Evolutionary conservation across 2,113 vertebrate species (phyloP), one percentile per base, ranked within the genome.

Genomic region (Fulmarus glacialis): DNA sequence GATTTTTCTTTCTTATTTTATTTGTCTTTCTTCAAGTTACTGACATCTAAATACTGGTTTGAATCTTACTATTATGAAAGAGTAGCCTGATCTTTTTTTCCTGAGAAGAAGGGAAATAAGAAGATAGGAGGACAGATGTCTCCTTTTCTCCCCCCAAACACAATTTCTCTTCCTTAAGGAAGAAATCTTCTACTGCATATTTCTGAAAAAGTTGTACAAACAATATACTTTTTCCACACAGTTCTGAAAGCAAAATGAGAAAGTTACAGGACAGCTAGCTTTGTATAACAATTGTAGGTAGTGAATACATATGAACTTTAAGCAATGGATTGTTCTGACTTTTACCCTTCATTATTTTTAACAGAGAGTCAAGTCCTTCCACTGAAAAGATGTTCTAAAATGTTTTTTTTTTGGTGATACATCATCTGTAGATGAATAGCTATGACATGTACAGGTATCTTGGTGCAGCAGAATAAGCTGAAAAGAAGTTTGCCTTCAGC

Each of bases 141-240:
- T 48, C 21, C 5, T 45, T 15, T 4, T 2, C 2, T 11, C 40
- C 2, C 9, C 12, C 7, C 10, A 7, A 8, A 9, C 11, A 18
- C 30, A 21, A 20, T 53, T 90, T 60, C 8, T 91, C 12, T 55
- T 27, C 6, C 6, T 62, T 47, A 78, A 74, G 55, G 40, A 56
- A 82, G 43, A 62, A 71, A 55, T 38, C 1, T 45, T 52, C 27
- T 67, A 48, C 19, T 34, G 71, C 4, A 6, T 71, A 58, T 79
- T 75, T 94, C 50, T 79, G 21, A 59, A 82, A 71, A 88, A 22
- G 7, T 38, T 1, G 8, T 68, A 7, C 4, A 56, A 77, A 23
- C 27, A 70, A 8, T 52, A 38, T 47, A 70, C 9, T 17, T 77
- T 71, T 36, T 52, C 38, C 10, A 85, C 26, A 18, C 4, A 30